Evolutionary conservation across 2,113 vertebrate species (phyloP).

Genomic region (Candoia aspera): DNA sequence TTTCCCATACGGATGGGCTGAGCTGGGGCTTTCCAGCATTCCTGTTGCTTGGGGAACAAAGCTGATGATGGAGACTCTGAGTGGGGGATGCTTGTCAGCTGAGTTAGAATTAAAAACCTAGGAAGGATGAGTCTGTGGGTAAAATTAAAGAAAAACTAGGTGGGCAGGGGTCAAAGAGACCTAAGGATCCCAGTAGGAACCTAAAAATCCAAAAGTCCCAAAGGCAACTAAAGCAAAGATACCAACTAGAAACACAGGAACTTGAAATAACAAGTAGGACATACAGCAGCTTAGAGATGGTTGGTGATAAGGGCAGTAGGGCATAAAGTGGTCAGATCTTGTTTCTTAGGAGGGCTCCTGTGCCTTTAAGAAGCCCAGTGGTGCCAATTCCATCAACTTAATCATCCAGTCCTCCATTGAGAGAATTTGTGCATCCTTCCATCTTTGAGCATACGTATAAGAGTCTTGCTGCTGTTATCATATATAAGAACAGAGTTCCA

Average conservation of each 20-base stretch:
- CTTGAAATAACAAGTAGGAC: not conserved
- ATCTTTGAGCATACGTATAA: no score
- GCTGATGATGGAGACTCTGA: not conserved
- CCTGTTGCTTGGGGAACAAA: not conserved
- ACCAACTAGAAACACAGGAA: not conserved
- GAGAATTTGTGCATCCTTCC: no score
- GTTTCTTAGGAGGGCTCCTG: not conserved
- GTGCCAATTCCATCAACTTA: no score
- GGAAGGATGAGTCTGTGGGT: no score
- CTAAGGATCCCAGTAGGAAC: not conserved
- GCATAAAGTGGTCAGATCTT: fast-evolving
- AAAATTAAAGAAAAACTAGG: not conserved
- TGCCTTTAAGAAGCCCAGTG: not conserved
- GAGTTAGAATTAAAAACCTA: not conserved
- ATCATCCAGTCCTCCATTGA: no score
- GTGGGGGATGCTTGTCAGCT: not conserved
- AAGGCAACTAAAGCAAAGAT: not conserved
- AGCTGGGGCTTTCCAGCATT: not conserved
- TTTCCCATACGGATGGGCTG: not conserved
- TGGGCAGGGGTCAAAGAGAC: not conserved
- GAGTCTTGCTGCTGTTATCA: no score
- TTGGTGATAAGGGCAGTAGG: not conserved
- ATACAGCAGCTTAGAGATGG: no score
- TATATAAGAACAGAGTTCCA: no score
- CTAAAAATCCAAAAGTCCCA: not conserved